A percentile compares a stretch with the other conserved stretches of the same genome.
Conservation (phyloP, 2,113 vertebrate species). For the Microtus ochrogaster region DNA sequence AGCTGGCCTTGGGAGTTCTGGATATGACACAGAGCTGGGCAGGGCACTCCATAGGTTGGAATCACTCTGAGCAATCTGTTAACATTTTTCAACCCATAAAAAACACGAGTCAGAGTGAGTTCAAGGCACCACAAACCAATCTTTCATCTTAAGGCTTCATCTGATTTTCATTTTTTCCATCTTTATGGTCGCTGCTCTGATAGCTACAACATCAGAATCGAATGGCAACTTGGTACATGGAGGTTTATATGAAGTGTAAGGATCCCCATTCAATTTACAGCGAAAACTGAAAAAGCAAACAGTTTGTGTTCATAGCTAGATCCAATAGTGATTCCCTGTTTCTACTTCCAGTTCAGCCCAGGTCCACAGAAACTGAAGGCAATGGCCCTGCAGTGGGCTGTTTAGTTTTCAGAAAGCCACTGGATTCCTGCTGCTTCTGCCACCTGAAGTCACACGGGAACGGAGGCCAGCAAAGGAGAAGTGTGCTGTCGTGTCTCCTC, state of each 20-base stretch:
- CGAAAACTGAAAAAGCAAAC: slow-evolving; percentile 16
- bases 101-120: background rate
- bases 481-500: no score
- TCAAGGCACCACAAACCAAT: slow-evolving; percentile 24
- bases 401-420: slow-evolving; percentile 51
- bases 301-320: background rate
- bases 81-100: slow-evolving; percentile 7
- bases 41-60: background rate
- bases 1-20: background rate
- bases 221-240: background rate
- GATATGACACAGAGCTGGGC: background rate
- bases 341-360: background rate
- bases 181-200: background rate
- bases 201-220: slow-evolving; percentile 34
- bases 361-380: slow-evolving; percentile 35
- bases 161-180: slow-evolving; percentile 25
- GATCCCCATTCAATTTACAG: background rate
- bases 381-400: slow-evolving; percentile 34
- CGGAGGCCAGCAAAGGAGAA: slow-evolving; percentile 23
- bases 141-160: slow-evolving; percentile 38
- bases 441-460: slow-evolving; percentile 75
- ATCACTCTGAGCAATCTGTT: background rate
- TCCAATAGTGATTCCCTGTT: background rate
- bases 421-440: slow-evolving; percentile 16
- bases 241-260: background rate